Evolutionary conservation across 2,888 invertebrate species (phyloP).

Genomic region (Atethmia centrago): DNA sequence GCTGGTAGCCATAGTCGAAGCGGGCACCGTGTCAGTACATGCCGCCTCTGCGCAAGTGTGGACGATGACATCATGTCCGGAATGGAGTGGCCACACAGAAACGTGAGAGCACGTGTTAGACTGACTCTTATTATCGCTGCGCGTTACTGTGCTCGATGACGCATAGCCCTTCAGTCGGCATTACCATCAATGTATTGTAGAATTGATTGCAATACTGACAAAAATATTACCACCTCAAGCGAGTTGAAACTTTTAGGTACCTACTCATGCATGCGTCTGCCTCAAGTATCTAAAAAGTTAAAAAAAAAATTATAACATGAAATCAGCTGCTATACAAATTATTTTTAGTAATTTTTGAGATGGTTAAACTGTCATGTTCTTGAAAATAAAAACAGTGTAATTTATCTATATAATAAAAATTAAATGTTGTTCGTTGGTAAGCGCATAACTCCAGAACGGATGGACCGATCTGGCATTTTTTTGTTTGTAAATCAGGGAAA

Average conservation of each 20-base stretch:
- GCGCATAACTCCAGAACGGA: too few species aligned
- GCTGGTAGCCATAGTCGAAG: conserved; percentile 78
- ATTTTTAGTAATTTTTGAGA: not conserved
- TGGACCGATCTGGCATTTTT: too few species aligned
- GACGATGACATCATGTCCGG: conserved; percentile 89
- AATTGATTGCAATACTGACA: conserved; percentile 55
- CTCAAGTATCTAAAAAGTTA: not conserved
- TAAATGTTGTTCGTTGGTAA: too few species aligned
- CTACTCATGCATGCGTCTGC: too few species aligned
- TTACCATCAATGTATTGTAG: conserved; percentile 55
- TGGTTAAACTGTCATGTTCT: too few species aligned
- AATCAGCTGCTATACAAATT: not conserved
- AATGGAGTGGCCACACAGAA: conserved; percentile 85
- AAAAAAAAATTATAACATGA: not conserved
- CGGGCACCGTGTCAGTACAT: conserved; percentile 83
- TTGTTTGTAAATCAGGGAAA: too few species aligned
- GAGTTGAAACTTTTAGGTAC: not conserved
- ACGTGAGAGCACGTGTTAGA: conserved; percentile 83
- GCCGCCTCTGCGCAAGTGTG: conserved; percentile 82
- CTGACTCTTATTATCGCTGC: conserved; percentile 76
- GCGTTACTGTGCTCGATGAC: conserved; percentile 78
- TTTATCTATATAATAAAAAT: not conserved
- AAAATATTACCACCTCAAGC: conserved; percentile 35
- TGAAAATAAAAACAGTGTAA: not conserved
- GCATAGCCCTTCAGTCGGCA: conserved; percentile 73